Evolutionary conservation across 2,888 invertebrate species (phyloP).

Genomic region (Ichneumoninae sp.): DNA sequence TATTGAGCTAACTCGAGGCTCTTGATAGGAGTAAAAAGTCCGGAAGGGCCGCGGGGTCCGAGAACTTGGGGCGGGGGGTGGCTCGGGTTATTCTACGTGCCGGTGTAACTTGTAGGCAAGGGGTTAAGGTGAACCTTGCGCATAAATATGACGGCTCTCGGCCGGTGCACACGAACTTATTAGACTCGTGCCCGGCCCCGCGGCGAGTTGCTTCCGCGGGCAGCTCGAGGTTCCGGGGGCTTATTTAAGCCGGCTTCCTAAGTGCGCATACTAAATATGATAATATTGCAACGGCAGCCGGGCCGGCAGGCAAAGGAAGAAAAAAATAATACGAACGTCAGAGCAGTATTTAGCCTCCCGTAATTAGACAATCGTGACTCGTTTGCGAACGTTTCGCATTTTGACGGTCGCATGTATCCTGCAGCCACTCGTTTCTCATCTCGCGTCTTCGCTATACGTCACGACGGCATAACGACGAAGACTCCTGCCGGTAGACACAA

Average conservation of each 20-base stretch:
- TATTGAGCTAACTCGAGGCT: slow-evolving; percentile 54
- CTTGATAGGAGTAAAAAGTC: slow-evolving; percentile 34
- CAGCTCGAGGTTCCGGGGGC: slow-evolving; percentile 78
- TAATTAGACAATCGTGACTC: slow-evolving; percentile 84
- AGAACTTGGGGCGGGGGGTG: slow-evolving; percentile 18
- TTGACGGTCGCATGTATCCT: slow-evolving; percentile 70
- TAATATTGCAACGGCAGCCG: slow-evolving; percentile 81
- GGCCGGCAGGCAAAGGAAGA: slow-evolving; percentile 11
- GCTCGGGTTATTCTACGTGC: slow-evolving; percentile 35
- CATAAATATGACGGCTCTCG: slow-evolving; percentile 80
- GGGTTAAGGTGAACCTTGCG: slow-evolving; percentile 71
- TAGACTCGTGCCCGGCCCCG: slow-evolving; percentile 77
- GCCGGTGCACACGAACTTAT: slow-evolving; percentile 80
- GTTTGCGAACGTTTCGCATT: slow-evolving; percentile 82
- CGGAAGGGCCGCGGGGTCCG: background rate
- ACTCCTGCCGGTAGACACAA: slow-evolving; percentile 48
- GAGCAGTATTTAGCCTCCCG: slow-evolving; percentile 83
- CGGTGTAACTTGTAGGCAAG: slow-evolving; percentile 29
- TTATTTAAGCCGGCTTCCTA: slow-evolving; percentile 83
- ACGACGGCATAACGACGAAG: slow-evolving; percentile 42
- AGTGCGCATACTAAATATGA: slow-evolving; percentile 84
- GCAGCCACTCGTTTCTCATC: slow-evolving; percentile 39
- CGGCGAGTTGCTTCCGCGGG: slow-evolving; percentile 63
- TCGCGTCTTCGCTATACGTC: slow-evolving; percentile 53
- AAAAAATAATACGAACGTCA: slow-evolving; percentile 75